Evolutionary conservation across 2,797 vertebrate species (phyloP).

Genomic region (Sebastes steindachneri): DNA sequence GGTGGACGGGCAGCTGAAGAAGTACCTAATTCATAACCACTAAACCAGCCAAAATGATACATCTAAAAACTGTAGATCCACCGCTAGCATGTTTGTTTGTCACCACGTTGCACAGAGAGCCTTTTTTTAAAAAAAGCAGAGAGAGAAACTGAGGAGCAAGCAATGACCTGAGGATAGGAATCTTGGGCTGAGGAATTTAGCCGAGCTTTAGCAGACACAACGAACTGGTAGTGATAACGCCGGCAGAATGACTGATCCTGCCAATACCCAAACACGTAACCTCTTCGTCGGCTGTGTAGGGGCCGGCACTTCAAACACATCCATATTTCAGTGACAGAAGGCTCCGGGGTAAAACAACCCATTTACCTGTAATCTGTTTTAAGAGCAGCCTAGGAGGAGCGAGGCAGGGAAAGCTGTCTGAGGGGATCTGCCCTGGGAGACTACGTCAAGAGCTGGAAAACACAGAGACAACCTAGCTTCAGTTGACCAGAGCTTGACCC

Average conservation of each 20-base stretch:
- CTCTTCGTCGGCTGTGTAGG: slow-evolving; percentile 34
- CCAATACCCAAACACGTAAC: slow-evolving; percentile 62
- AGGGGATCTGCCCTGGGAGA: slow-evolving; percentile 37
- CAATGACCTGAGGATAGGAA: slow-evolving; percentile 48
- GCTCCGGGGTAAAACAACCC: slow-evolving; percentile 69
- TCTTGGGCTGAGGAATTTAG: slow-evolving; percentile 61
- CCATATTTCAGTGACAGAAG: slow-evolving; percentile 78
- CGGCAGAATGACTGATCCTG: slow-evolving; percentile 63
- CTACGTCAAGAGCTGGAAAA: slow-evolving; percentile 21
- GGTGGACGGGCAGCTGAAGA: neutral
- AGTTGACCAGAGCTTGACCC: slow-evolving; percentile 65
- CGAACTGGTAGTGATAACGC: slow-evolving; percentile 51
- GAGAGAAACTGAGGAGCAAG: slow-evolving; percentile 35
- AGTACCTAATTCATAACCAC: slow-evolving; percentile 8
- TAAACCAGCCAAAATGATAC: slow-evolving; percentile 10
- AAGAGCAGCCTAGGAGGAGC: slow-evolving; percentile 36
- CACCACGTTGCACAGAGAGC: neutral
- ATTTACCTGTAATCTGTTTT: slow-evolving; percentile 74
- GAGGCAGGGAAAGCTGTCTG: slow-evolving; percentile 28
- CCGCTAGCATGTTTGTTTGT: slow-evolving; percentile 1
- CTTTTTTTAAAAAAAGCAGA: neutral
- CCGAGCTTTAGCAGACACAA: slow-evolving; percentile 48
- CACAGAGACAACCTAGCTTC: slow-evolving; percentile 21
- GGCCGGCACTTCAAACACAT: slow-evolving; percentile 69
- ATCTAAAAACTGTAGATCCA: neutral